Conservation (phyloP, 2,888 invertebrate species). For the Dyspetes luteomarginatus region DNA sequence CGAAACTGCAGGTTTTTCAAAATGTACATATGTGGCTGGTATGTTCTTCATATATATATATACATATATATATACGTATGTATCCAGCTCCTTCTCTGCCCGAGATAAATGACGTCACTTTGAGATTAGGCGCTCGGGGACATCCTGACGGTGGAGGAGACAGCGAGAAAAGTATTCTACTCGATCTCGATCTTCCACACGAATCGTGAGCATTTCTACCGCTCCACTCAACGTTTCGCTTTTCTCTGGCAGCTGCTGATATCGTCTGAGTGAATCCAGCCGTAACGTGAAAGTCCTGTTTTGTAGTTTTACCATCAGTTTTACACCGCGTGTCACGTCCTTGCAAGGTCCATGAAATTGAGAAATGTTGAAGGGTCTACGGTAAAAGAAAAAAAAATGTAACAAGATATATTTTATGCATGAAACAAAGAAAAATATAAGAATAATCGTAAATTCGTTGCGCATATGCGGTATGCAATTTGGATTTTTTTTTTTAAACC, state of each 20-base stretch:
- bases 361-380: neutral
- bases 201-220: slow-evolving; percentile 52
- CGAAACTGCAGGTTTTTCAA: slow-evolving; percentile 32
- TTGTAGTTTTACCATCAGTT: too few species aligned
- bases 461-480: slow-evolving; percentile 14
- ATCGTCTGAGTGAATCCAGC: slow-evolving; percentile 47
- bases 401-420: too few species aligned
- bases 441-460: too few species aligned
- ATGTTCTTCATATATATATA: neutral
- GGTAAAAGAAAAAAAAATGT: neutral
- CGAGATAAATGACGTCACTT: slow-evolving; percentile 77
- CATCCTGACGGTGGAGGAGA: slow-evolving; percentile 66
- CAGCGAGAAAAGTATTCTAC: slow-evolving; percentile 66
- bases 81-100: slow-evolving; percentile 68
- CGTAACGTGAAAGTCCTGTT: neutral
- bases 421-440: too few species aligned
- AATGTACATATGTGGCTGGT: slow-evolving; percentile 21
- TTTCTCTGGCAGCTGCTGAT: slow-evolving; percentile 41
- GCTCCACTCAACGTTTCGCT: slow-evolving; percentile 6
- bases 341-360: neutral
- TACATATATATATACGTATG: slow-evolving; percentile 59
- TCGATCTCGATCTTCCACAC: slow-evolving; percentile 68
- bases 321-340: neutral
- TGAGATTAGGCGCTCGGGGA: slow-evolving; percentile 77
- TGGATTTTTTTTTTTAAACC: slow-evolving; percentile 20